Base-by-base conservation (phyloP, 2,113 vertebrate genomes). In the Scalopus aquaticus region DNA sequence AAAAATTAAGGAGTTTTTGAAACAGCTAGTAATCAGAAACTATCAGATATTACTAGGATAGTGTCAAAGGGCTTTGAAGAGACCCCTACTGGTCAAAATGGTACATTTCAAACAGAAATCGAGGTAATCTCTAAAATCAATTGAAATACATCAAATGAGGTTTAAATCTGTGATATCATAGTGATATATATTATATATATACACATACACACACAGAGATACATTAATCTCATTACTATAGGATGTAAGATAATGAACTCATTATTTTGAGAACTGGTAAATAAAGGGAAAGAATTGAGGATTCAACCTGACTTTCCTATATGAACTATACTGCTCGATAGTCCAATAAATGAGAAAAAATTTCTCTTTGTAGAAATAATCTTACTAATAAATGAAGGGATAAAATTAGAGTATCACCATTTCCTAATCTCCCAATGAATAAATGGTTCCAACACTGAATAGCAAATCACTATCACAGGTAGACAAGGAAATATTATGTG, bases 1-100 rank as follows among this genome's bases (percentile, higher is more conserved):
- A 90, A 94, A 94, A 90, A 42, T 81, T 92, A 90, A 90, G 37
- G 15, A 62, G 35, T 89, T 96, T 94, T 84, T 17, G 35, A 58
- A 93, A 80, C 12, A 94, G 20, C n/a, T 69, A 39, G n/a, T 56
- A 74, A 88, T 62, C n/a, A n/a, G 32, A 49, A 67, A 11, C 78
- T 76, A 44, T 62, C 39, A 69, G 54, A 76, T 35, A 78, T 93
- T 77, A 24, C n/a, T 28, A 93, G 15, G 12, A n/a, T 72, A 70
- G 13, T 62, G 28, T 83, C 81, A 69, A 16, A 70, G 51, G 32
- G 32, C 83, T 6, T 80, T 85, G 62, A 90, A 82, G 87, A 94
- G 83, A 82, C 49, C 37, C 6, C 80, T 91, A 37, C 26, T 86
- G 80, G 62, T 56, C 74, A 65, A 39, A 89, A 82, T 85, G 37